Conservation (phyloP, 2,113 vertebrate species). For the Sturnus vulgaris region DNA sequence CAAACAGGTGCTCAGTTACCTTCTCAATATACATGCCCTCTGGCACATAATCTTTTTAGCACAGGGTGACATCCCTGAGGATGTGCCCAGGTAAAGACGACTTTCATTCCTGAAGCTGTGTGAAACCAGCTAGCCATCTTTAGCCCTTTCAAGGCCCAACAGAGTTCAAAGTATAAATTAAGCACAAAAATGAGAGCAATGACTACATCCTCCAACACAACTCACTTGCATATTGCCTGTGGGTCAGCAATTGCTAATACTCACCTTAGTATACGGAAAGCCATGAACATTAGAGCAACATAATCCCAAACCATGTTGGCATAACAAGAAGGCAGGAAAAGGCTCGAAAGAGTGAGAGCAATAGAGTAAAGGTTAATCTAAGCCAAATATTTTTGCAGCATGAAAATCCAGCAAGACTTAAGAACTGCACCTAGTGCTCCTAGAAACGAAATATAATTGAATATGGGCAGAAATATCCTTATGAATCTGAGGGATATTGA, state of each 20-base stretch:
- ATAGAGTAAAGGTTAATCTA: neutral
- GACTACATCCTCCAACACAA: neutral
- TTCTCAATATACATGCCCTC: neutral
- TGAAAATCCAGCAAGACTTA: neutral
- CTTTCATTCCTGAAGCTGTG: neutral
- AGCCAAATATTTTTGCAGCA: neutral
- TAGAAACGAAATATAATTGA: neutral
- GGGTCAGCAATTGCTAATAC: neutral
- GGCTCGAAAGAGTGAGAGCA: neutral
- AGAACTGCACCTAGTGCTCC: neutral
- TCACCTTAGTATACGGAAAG: neutral
- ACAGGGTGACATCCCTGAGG: neutral
- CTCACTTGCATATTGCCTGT: neutral
- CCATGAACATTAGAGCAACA: neutral
- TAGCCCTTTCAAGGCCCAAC: neutral
- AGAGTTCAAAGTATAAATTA: neutral
- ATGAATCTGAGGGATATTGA: accelerated
- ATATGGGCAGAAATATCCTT: neutral
- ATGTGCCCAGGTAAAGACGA: neutral
- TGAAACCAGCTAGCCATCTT: neutral
- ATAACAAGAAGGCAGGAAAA: neutral
- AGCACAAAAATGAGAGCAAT: neutral
- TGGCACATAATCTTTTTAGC: neutral
- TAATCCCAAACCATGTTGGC: neutral
- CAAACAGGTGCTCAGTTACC: neutral